These are phyloP conservation scores for Oreochromis niloticus DNA, from an alignment of 2,113 vertebrate species.

Conservation along the genomic window DNA sequence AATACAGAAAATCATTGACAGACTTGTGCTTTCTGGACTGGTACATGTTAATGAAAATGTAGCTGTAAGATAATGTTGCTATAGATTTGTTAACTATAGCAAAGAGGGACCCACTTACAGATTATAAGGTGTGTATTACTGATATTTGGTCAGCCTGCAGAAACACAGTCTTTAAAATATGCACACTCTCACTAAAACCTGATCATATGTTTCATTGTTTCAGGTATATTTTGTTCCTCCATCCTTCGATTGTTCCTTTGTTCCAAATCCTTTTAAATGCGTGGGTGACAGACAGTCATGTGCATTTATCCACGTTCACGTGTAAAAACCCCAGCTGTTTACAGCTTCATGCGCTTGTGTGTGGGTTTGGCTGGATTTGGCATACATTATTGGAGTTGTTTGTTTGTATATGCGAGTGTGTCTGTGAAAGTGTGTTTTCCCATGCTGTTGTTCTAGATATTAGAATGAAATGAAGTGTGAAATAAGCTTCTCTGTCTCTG, in stretches of 20 bases:
- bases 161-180: neutral
- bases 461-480: conserved; percentile 77
- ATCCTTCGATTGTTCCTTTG: neutral
- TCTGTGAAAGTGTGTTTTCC: neutral
- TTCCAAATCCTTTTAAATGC: neutral
- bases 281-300: neutral
- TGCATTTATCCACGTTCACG: neutral
- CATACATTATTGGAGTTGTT: conserved; percentile 7
- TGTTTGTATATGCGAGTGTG: neutral
- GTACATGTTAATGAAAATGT: neutral
- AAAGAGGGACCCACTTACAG: neutral
- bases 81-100: neutral
- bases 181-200: neutral
- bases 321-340: neutral
- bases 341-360: neutral
- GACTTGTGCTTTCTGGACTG: neutral
- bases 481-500: conserved; percentile 75
- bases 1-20: neutral
- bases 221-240: neutral
- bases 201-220: neutral
- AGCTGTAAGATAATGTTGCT: neutral
- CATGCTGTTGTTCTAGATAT: conserved; percentile 62
- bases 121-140: neutral
- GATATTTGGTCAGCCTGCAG: neutral
- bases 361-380: neutral